These are phyloP conservation scores for Neodiprion virginianus DNA, from an alignment of 1,140 invertebrate genomes.

Conservation along the genomic window DNA sequence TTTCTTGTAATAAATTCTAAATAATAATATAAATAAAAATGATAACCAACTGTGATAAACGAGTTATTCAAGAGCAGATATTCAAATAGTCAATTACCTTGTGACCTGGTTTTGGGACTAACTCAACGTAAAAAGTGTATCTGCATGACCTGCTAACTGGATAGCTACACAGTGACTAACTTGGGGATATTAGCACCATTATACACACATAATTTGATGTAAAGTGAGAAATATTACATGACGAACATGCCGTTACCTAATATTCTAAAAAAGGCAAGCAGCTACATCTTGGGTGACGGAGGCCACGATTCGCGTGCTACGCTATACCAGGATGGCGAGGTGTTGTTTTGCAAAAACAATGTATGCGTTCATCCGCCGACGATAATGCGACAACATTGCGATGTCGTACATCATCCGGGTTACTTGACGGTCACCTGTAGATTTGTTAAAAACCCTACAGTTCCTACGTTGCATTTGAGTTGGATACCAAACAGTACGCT, in stretches of 20 bases:
- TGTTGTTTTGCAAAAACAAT: constrained; percentile 90
- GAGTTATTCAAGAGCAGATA: too few species aligned
- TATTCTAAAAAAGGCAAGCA: constrained; percentile 78
- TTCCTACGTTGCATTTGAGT: constrained; percentile 85
- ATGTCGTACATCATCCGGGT: constrained; percentile 88
- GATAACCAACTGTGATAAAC: too few species aligned
- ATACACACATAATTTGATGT: not conserved
- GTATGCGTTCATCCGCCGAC: constrained; percentile 94
- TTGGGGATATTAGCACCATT: too few species aligned
- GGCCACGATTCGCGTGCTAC: constrained; percentile 51
- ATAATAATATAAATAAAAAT: too few species aligned
- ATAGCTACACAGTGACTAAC: too few species aligned
- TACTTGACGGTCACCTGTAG: constrained; percentile 88
- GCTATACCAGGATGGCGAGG: constrained; percentile 80
- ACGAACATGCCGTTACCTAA: constrained; percentile 75
- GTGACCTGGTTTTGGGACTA: too few species aligned
- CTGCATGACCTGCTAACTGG: too few species aligned
- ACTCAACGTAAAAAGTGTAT: too few species aligned
- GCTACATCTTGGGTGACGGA: constrained; percentile 77
- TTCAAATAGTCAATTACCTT: too few species aligned
- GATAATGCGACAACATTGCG: constrained; percentile 77
- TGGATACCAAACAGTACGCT: constrained; percentile 94
- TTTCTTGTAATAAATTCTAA: too few species aligned
- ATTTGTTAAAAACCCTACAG: constrained; percentile 73
- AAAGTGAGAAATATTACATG: constrained; percentile 15